Conservation (phyloP, 1,140 invertebrate species). For the Phenacoccus solenopsis region DNA sequence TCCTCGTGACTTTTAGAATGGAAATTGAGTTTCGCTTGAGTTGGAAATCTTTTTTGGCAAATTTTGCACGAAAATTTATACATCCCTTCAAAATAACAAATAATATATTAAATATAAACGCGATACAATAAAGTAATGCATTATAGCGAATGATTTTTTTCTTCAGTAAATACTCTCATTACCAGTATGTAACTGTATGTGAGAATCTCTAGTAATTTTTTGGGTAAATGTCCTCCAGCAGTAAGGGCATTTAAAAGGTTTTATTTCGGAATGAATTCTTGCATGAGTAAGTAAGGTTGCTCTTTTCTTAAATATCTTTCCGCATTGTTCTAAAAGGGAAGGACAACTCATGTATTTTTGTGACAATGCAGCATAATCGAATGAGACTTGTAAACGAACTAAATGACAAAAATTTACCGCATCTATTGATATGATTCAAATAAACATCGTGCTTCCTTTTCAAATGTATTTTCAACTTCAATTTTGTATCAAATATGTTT, state of each 20-base stretch:
- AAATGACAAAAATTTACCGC: background rate
- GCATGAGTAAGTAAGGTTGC: background rate
- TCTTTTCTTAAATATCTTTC: background rate
- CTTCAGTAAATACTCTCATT: too few relatives aligned
- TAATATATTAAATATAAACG: background rate
- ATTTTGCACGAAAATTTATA: slow-evolving; percentile 22
- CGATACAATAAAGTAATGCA: too few relatives aligned
- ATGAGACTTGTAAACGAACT: too few relatives aligned
- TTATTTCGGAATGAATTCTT: slow-evolving; percentile 19
- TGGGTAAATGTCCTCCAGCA: slow-evolving; percentile 24
- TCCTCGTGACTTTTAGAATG: slow-evolving; percentile 22
- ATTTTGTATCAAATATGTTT: background rate
- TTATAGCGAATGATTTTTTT: background rate
- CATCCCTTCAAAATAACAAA: slow-evolving; percentile 19
- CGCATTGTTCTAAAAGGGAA: slow-evolving; percentile 16
- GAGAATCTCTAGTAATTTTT: slow-evolving; percentile 23
- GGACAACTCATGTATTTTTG: background rate
- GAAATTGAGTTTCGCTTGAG: slow-evolving; percentile 23
- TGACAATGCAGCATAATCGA: background rate
- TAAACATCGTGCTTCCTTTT: background rate
- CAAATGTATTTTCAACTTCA: background rate
- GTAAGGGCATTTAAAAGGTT: slow-evolving; percentile 23
- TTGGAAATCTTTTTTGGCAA: slow-evolving; percentile 24
- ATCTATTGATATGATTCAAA: background rate
- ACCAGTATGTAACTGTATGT: slow-evolving; percentile 4